These are phyloP conservation scores for Alca torda DNA, from an alignment of 2,797 vertebrate genomes.

Conservation along the genomic window DNA sequence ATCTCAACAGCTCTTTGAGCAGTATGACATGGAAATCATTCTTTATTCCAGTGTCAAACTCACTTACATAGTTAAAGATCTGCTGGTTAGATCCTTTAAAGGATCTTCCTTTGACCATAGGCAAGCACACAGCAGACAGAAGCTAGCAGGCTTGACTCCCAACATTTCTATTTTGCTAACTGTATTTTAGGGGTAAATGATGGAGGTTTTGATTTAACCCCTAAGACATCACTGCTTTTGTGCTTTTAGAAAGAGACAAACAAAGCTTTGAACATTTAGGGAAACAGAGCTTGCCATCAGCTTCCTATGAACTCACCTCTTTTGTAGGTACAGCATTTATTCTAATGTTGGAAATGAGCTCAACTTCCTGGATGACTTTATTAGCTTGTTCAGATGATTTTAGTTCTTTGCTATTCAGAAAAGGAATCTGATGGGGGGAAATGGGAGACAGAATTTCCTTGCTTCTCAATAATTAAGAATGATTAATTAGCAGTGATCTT, in stretches of 20 bases:
- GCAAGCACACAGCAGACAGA: background rate
- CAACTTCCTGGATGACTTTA: conserved; percentile 61
- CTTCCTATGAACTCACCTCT: conserved; percentile 67
- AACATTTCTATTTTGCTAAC: background rate
- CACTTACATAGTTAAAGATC: background rate
- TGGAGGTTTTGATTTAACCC: background rate
- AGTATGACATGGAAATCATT: background rate
- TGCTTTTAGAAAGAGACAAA: conserved; percentile 6
- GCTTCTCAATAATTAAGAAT: background rate
- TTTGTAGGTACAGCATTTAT: conserved; percentile 40
- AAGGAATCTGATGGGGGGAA: background rate
- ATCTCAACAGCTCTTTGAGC: background rate
- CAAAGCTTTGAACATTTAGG: conserved; percentile 32
- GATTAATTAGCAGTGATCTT: background rate
- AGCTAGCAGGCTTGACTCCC: background rate
- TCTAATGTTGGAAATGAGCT: conserved; percentile 53
- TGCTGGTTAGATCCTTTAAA: background rate
- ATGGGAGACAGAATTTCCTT: background rate
- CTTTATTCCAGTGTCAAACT: background rate
- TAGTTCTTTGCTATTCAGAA: background rate
- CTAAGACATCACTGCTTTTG: background rate
- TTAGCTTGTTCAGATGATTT: background rate
- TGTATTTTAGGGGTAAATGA: background rate
- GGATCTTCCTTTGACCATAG: background rate
- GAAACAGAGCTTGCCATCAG: conserved; percentile 11